These are phyloP conservation scores for Linurgus olivaceus DNA, from an alignment of 2,797 vertebrate species.

Conservation along the genomic window DNA sequence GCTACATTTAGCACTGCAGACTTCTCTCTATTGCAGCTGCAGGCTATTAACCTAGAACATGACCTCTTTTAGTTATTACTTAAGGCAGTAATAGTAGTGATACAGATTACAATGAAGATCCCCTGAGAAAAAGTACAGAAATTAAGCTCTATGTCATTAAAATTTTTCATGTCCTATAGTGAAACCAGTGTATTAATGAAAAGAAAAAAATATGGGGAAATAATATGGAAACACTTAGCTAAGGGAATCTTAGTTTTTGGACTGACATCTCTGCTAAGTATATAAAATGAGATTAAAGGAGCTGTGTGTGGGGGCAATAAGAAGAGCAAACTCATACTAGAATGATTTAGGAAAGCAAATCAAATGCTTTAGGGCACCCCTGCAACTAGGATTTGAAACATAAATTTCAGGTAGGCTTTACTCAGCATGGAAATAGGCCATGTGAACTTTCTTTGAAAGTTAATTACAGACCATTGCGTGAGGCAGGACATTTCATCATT, in stretches of 20 bases:
- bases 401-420: slow-evolving; percentile 4
- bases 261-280: background rate
- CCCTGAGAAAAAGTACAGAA: slow-evolving; percentile 44
- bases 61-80: slow-evolving; percentile 65
- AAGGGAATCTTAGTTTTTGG: background rate
- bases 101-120: slow-evolving; percentile 19
- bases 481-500: background rate
- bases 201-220: background rate
- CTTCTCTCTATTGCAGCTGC: slow-evolving; percentile 47
- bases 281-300: background rate
- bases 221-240: background rate
- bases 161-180: slow-evolving; percentile 28
- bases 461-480: background rate
- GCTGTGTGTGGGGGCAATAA: background rate
- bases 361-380: background rate
- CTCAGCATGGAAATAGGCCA: background rate
- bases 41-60: slow-evolving; percentile 69
- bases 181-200: background rate
- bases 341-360: background rate
- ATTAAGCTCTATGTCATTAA: slow-evolving; percentile 31
- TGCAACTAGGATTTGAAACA: background rate
- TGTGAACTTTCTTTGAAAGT: background rate
- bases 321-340: background rate
- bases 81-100: slow-evolving; percentile 33
- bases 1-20: slow-evolving; percentile 20